These are phyloP conservation scores for Papilio helenus DNA, from an alignment of 1,140 invertebrate genomes.

Conservation along the genomic window DNA sequence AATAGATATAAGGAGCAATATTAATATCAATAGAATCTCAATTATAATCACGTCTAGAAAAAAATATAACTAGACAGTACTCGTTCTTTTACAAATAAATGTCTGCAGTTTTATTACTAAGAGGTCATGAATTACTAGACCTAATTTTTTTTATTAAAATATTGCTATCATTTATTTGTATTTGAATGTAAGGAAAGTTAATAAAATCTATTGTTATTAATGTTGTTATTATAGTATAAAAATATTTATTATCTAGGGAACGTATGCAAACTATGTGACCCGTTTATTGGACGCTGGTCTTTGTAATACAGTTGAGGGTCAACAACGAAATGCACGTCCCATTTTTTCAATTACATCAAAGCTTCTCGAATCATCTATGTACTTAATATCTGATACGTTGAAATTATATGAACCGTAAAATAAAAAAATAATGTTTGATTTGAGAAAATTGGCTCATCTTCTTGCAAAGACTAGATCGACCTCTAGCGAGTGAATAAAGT, in stretches of 20 bases:
- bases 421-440: too few relatives aligned
- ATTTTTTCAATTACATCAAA: too few relatives aligned
- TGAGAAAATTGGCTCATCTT: too few relatives aligned
- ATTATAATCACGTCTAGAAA: not conserved
- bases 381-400: too few relatives aligned
- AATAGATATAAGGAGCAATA: not conserved
- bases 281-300: not conserved
- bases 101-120: not conserved
- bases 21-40: not conserved
- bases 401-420: too few relatives aligned
- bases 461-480: too few relatives aligned
- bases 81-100: not conserved
- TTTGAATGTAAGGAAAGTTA: not conserved
- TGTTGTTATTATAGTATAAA: not conserved
- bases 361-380: too few relatives aligned
- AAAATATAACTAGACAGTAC: not conserved
- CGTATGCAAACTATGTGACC: not conserved
- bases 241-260: not conserved
- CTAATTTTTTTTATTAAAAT: not conserved
- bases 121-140: not conserved
- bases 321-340: too few relatives aligned
- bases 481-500: too few relatives aligned
- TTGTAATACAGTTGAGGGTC: too few relatives aligned
- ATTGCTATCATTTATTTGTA: not conserved
- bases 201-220: not conserved